Evolutionary conservation across 2,797 vertebrate genomes (phyloP), one percentile per base, ranked within the genome.

Genomic region (Molossus molossus): DNA sequence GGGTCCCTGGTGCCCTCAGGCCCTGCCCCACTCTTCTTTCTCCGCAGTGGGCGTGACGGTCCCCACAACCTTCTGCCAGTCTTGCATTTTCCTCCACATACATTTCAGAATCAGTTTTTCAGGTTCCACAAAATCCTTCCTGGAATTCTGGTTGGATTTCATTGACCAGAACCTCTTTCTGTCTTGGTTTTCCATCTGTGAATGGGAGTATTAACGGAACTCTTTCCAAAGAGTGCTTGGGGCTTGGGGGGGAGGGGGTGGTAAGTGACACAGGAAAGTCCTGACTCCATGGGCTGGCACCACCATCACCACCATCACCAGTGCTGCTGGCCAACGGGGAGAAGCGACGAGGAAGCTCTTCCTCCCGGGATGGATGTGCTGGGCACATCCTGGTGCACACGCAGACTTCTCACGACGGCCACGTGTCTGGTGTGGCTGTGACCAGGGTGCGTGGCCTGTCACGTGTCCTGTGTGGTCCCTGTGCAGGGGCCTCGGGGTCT

Each of bases 1-100:
- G 6, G 77, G 2, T 15, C 21, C 79, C 57, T 3, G 57, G 33
- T 4, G 57, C 2, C 79, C 73, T 27, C 25, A 0, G 73, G 17
- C 48, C 15, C 64, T 8, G 64, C 15, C 29, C 64, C 2, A 9
- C 18, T 11, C 33, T 10, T 37, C 67, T 33, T 45, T 45, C 40
- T 45, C 69, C 11, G 10, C 10, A 40, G 69, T 23, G 9, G 33
- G 20, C 5, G 21, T 45, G 69, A 12, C 37, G 2, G 13, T 1
- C 3, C 7, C 29, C 6, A 7, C 0, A 12, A 45, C 15, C 58
- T 53, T 60, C 3, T 20, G 15, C 1, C 1, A 15, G 2, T 17
- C 12, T 27, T 14, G 53, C 20, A 3, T 13, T 70, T 18, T 5
- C 18, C 45, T 50, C 62, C 17, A 70, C 1, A 8, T 6, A 1